phyloP scores from a whole-genome alignment of 2,888 invertebrate species.

The Metacarcinus magister region DNA sequence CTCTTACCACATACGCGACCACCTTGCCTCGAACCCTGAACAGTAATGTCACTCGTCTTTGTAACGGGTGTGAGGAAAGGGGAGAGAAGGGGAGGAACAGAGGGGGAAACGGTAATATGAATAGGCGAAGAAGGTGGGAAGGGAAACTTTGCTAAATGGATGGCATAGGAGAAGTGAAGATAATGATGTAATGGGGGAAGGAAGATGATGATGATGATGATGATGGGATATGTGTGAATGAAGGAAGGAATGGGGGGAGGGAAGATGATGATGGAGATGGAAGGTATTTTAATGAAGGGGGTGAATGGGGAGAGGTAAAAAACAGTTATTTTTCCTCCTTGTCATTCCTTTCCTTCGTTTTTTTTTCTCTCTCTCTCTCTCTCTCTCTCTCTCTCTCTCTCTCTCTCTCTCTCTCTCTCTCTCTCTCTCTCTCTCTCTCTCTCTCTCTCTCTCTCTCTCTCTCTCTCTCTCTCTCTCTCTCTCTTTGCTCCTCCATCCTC shows the following conservation, averaged over 20 bases:
- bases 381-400: conserved; percentile 50
- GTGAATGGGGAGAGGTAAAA: too few relatives aligned
- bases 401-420: not conserved
- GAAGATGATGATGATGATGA: too few relatives aligned
- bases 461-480: not conserved
- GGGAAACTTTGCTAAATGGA: too few relatives aligned
- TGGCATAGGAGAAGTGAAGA: too few relatives aligned
- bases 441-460: not conserved
- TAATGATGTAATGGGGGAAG: too few relatives aligned
- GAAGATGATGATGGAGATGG: too few relatives aligned
- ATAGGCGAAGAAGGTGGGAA: too few relatives aligned
- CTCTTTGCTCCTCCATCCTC: not conserved
- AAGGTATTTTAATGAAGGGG: too few relatives aligned
- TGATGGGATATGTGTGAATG: too few relatives aligned
- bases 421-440: conserved; percentile 2
- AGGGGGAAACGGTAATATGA: too few relatives aligned
- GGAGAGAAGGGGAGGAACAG: not conserved
- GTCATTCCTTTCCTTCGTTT: not conserved
- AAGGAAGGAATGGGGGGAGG: too few relatives aligned
- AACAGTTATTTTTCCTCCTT: not conserved
- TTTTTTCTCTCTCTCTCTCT: not conserved
- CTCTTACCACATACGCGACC: not conserved
- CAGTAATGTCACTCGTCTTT: not conserved
- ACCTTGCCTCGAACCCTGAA: not conserved
- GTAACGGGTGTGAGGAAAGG: not conserved